A percentile compares a stretch with the other conserved stretches of the same genome.
These are phyloP conservation scores for Enteromius argenteus DNA, from an alignment of 2,797 vertebrate genomes.

Conservation along the genomic window DNA sequence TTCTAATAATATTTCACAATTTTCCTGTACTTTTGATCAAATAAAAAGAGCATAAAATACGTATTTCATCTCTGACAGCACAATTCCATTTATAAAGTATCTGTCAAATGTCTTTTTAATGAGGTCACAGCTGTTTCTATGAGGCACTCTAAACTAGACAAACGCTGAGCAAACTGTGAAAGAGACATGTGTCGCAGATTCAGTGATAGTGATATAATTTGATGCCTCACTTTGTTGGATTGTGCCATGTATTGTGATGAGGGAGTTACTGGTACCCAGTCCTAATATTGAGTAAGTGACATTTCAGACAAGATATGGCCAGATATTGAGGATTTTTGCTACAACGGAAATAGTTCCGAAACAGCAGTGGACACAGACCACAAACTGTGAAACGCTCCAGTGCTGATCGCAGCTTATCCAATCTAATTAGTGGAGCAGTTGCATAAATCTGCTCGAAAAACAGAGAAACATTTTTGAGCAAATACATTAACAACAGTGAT, in stretches of 20 bases:
- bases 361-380: neutral
- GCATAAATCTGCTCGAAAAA: neutral
- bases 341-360: neutral
- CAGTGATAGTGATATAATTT: neutral
- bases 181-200: neutral
- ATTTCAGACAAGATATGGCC: neutral
- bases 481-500: neutral
- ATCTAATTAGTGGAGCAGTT: neutral
- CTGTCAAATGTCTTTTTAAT: neutral
- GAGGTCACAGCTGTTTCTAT: neutral
- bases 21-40: neutral
- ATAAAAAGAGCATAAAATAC: neutral
- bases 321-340: neutral
- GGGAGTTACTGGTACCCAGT: neutral
- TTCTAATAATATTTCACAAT: neutral
- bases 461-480: neutral
- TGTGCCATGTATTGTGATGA: neutral
- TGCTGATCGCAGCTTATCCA: conserved; percentile 3
- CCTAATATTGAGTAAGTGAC: neutral
- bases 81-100: neutral
- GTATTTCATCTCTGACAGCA: neutral
- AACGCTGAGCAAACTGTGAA: neutral
- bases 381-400: neutral
- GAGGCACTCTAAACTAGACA: neutral
- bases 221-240: no score